Conservation (phyloP, 30 jellyfish, hydroid and myxozoan species). For the Morbakka virulenta region DNA sequence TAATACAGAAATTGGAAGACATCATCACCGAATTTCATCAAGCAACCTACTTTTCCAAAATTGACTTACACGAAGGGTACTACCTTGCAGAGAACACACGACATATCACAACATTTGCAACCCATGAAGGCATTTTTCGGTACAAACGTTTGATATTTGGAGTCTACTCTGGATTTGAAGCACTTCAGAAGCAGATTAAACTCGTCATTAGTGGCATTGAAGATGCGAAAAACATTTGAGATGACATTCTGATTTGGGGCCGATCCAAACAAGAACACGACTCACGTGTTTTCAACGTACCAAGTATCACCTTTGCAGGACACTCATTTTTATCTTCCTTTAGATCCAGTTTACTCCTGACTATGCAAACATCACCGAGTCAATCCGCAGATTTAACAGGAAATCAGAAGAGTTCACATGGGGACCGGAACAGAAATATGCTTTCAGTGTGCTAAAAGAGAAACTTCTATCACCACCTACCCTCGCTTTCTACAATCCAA, state of each 20-base stretch:
- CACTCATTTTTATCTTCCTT: no score
- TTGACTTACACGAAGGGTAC: slow-evolving; percentile 16
- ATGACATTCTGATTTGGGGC: slow-evolving; percentile 39
- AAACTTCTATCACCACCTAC: no score
- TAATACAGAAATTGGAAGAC: slow-evolving; percentile 37
- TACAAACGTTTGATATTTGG: slow-evolving; percentile 26
- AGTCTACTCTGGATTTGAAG: slow-evolving; percentile 16
- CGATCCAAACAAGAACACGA: slow-evolving; percentile 12
- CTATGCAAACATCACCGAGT: background rate
- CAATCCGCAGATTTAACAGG: background rate
- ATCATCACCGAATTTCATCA: slow-evolving; percentile 16
- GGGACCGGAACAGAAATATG: no score
- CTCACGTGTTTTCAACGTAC: slow-evolving; percentile 5
- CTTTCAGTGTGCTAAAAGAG: slow-evolving; percentile 6
- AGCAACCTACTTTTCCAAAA: slow-evolving; percentile 27
- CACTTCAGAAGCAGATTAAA: slow-evolving; percentile 20
- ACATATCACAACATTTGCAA: slow-evolving; percentile 40
- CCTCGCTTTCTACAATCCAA: no score
- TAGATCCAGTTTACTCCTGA: background rate
- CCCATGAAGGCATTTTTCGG: slow-evolving; percentile 32
- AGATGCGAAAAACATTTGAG: slow-evolving; percentile 29
- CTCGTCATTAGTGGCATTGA: slow-evolving; percentile 4
- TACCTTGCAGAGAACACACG: slow-evolving; percentile 25
- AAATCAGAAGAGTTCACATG: slow-evolving; percentile 9
- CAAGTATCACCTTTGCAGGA: no score